Conservation (phyloP, 1,140 invertebrate genomes). For the Goniozus legneri region DNA sequence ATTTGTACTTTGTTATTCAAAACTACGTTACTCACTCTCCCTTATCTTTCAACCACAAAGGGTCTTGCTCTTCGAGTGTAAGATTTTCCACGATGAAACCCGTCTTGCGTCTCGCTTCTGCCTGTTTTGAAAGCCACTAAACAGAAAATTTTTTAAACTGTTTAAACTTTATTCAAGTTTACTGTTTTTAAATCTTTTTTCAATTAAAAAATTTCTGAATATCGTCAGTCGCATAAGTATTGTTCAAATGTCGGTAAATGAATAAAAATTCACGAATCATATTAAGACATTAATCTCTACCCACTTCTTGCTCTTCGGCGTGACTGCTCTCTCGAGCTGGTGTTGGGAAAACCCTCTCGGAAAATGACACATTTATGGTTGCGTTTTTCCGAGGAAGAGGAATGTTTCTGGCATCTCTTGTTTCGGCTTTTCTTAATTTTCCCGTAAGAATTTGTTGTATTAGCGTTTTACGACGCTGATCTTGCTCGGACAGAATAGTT, state of each 20-base stretch:
- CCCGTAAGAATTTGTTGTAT: too few relatives aligned
- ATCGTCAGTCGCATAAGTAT: too few relatives aligned
- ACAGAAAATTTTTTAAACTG: conserved; percentile 4
- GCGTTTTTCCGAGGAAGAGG: conserved; percentile 60
- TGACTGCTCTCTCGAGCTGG: conserved; percentile 75
- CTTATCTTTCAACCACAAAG: conserved; percentile 77
- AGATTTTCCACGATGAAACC: conserved; percentile 76
- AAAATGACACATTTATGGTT: conserved; percentile 68
- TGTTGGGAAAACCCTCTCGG: conserved; percentile 75
- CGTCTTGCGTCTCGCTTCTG: conserved; percentile 65
- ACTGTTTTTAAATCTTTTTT: background rate
- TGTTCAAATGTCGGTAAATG: too few relatives aligned
- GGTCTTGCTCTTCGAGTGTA: conserved; percentile 77
- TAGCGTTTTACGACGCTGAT: too few relatives aligned
- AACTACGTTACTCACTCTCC: conserved; percentile 62
- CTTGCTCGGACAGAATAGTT: too few relatives aligned
- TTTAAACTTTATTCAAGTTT: background rate
- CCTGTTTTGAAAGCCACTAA: conserved; percentile 77
- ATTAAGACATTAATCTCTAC: background rate
- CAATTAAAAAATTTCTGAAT: too few relatives aligned
- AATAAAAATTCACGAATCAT: too few relatives aligned
- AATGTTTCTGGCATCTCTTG: conserved; percentile 33
- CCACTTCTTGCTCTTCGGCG: conserved; percentile 69
- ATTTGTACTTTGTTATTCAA: too few relatives aligned
- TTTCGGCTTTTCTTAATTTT: too few relatives aligned